Evolutionary conservation across 2,797 vertebrate species (phyloP), one percentile per base, ranked within the genome.

Genomic region (Martes flavigula): DNA sequence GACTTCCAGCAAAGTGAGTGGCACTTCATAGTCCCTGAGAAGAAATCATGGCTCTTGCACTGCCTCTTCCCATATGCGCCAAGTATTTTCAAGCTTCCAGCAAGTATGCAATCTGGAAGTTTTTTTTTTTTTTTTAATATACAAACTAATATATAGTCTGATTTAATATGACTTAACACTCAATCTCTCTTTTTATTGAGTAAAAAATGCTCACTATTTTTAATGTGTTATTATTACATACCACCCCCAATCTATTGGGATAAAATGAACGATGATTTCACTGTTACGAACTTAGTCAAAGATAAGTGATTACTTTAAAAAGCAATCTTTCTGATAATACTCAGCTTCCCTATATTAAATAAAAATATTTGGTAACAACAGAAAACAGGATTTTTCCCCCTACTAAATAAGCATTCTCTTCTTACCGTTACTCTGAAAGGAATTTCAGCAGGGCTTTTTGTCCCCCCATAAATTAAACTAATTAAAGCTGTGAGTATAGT

Each of bases 401-500:
- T 11, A 0, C 35, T 38, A 38, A 93, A 95, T 6, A 95, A 92
- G 43, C 27, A 17, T 90, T 75, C 62, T 97, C 32, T 66, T 92
- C 70, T 75, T 87, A 13, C 58, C 32, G 46, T 85, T 91, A 73
- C 70, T 97, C 84, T 84, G 73, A 94, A 90, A 88, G 62, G 85
- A 90, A 96, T 91, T 84, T 96, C 83, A 92, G 35, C 68, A 60
- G 21, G 62, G 35, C 38, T 48, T 77, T 32, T 94, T 51, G 48
- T 64, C 15, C 32, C 25, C 66, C 70, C 54, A 54, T 62, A 92
- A 95, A 90, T 83, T 97, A 97, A 96, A 84, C 87, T 94, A 94
- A 97, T 97, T 96, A 97, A 88, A 89, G 70, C n/a, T 92, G 23
- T 35, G 84, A 78, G 92, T n/a, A 3, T 25, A 27, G 51, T 94